These are phyloP conservation scores for Astreopora myriophthalma DNA, from an alignment of 64 coral and sea anemone genomes.

Conservation along the genomic window DNA sequence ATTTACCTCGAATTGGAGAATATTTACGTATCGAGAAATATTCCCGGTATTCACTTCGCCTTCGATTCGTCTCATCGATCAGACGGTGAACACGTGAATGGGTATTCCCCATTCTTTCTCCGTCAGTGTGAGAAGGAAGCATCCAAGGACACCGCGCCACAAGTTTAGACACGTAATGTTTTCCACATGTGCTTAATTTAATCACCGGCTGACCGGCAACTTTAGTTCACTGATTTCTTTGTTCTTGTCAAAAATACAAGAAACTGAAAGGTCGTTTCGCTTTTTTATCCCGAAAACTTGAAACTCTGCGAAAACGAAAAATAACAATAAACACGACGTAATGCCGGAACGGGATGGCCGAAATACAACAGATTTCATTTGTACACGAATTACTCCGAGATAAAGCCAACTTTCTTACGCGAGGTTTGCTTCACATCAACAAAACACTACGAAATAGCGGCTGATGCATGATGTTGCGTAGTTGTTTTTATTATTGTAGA, in stretches of 20 bases:
- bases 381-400: background rate
- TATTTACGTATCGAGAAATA: too few relatives aligned
- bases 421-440: background rate
- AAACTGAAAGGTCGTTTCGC: background rate
- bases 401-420: background rate
- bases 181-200: too few relatives aligned
- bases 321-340: background rate
- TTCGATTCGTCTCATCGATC: too few relatives aligned
- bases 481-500: background rate
- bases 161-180: too few relatives aligned
- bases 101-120: too few relatives aligned
- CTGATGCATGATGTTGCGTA: background rate
- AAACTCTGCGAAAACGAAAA: background rate
- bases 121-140: too few relatives aligned
- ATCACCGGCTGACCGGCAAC: too few relatives aligned
- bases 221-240: background rate
- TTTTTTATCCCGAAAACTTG: background rate
- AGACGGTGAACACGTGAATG: too few relatives aligned
- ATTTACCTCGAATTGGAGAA: too few relatives aligned
- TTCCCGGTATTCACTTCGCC: too few relatives aligned
- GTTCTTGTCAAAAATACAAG: background rate
- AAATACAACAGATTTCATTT: background rate
- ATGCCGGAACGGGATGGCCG: background rate
- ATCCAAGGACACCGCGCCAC: too few relatives aligned
- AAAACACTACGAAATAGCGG: background rate